Evolutionary conservation across 2,113 vertebrate genomes (phyloP).

Genomic region (Ammospiza caudacuta): DNA sequence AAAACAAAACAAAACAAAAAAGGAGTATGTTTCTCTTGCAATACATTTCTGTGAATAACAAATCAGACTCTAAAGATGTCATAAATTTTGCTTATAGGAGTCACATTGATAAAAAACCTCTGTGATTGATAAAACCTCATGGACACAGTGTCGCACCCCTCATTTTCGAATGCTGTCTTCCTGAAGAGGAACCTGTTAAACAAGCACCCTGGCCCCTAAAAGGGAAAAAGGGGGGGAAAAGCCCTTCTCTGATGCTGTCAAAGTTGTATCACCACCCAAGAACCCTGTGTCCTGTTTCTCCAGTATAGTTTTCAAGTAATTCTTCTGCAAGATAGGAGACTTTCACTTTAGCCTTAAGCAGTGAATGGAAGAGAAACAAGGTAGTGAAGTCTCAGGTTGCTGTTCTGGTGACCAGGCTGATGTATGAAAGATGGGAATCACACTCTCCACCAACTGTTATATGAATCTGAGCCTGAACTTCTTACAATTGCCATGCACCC

Average conservation of each 20-base stretch:
- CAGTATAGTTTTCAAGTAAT: background rate
- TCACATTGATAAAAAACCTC: background rate
- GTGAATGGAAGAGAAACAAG: background rate
- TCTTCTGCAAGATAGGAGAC: background rate
- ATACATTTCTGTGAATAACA: background rate
- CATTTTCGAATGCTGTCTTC: background rate
- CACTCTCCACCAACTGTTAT: background rate
- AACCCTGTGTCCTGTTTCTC: background rate
- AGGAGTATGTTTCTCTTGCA: background rate
- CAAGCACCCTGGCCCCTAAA: background rate
- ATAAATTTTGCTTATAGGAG: background rate
- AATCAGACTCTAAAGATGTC: background rate
- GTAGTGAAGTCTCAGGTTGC: background rate
- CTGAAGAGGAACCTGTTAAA: background rate
- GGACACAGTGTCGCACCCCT: background rate
- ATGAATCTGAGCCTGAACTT: background rate
- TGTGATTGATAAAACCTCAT: background rate
- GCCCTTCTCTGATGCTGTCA: background rate
- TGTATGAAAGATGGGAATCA: background rate
- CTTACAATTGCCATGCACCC: background rate
- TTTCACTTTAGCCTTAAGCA: background rate
- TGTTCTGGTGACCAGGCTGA: background rate
- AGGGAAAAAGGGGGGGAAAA: background rate
- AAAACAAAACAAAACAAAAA: background rate
- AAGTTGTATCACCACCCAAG: background rate